These are phyloP conservation scores for Leptatherina wallacei DNA, from an alignment of 2,797 vertebrate genomes.

Conservation along the genomic window DNA sequence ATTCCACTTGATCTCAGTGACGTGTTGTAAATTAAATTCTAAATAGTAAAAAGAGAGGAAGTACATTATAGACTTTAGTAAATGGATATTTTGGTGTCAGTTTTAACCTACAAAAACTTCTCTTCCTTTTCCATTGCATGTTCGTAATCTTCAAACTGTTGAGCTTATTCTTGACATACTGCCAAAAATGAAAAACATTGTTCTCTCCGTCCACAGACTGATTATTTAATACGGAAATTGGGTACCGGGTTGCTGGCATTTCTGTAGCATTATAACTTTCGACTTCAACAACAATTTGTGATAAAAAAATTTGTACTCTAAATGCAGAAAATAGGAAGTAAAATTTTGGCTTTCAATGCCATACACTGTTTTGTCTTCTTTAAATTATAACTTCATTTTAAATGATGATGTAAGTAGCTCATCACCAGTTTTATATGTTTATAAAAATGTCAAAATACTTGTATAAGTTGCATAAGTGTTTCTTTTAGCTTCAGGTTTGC, in stretches of 20 bases:
- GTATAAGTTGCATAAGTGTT: neutral
- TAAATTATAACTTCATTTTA: neutral
- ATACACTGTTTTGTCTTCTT: conserved; percentile 11
- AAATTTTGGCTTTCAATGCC: conserved; percentile 27
- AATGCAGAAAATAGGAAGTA: conserved; percentile 20
- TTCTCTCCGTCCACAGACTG: conserved; percentile 21
- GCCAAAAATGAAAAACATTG: conserved; percentile 4
- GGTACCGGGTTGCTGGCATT: neutral
- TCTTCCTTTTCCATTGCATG: neutral
- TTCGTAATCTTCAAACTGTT: neutral
- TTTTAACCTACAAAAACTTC: neutral
- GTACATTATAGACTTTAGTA: neutral
- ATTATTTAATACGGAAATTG: neutral
- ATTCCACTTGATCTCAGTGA: neutral
- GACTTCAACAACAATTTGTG: conserved; percentile 16
- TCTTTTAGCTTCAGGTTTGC: conserved; percentile 10
- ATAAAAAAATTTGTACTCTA: conserved; percentile 34
- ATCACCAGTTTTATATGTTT: neutral
- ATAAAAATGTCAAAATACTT: neutral
- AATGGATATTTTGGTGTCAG: neutral
- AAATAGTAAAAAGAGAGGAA: neutral
- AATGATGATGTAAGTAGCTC: conserved; percentile 2
- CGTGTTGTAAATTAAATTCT: conserved; percentile 6
- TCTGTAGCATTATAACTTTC: neutral
- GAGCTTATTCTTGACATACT: conserved; percentile 7